Evolutionary conservation across 1,140 invertebrate genomes (phyloP), one percentile per base, ranked within the genome.

Genomic region (Tetranychus urticae): DNA sequence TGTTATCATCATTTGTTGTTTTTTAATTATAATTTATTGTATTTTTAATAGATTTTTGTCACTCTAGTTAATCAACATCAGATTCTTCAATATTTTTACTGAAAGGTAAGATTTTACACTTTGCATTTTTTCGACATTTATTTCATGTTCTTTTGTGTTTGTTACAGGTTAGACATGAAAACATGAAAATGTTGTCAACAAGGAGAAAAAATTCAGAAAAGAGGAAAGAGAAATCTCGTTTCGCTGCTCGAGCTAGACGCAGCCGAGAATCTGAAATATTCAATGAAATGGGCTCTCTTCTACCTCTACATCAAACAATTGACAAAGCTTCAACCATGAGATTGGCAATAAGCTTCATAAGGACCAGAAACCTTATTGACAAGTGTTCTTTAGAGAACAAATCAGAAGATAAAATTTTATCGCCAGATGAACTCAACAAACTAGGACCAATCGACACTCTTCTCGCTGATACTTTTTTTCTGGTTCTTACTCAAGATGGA

Each of bases 311-410:
- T 10, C 73, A 78, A 54, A 72, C 70, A 37, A 82, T 88, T 59
- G 92, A 97, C 75, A 97, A 96, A 74, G 89, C 90, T 2, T 93
- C 90, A 3, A 79, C 96, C 50, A 91, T 96, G 81, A 77, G 91
- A 58, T 77, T 97, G n/a, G 84, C 87, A 6, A 90, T 94, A 67
- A 85, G 86, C 36, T 88, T 82, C 71, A 78, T 97, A 8, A 63
- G 14, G 23, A 61, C 42, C 12, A 23, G 45, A 33, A 3, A 59
- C 34, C 35, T 42, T 13, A 13, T 36, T 8, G 37, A 36, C 10
- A 23, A 37, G 36, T 42, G 14, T 36, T 33, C 8, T 31, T 34
- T 52, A 6, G 33, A 31, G n/a, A 31, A 6, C n/a, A 31, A 7
- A 31, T 52, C n/a, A 6, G 7, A n/a, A 52, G 2, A n/a, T 8